phyloP scores from a whole-genome alignment of 2,888 invertebrate species.

The Baronia brevicornis region DNA sequence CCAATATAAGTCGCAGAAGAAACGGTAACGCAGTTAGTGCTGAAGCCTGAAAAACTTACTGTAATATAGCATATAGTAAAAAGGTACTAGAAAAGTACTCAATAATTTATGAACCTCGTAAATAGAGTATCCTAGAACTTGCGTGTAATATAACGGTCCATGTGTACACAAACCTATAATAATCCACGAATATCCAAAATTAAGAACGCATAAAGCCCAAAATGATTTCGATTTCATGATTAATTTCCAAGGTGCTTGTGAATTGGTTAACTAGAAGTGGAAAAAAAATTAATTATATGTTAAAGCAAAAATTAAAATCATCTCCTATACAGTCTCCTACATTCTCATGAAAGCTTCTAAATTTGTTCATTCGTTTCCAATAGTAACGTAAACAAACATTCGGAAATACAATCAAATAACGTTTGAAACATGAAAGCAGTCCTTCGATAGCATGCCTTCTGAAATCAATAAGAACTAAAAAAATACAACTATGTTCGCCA shows the following conservation, averaged over 20 bases:
- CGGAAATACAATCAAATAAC: too few relatives aligned
- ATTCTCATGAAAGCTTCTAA: neutral
- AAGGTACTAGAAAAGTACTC: neutral
- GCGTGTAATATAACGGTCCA: constrained; percentile 55
- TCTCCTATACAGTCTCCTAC: too few relatives aligned
- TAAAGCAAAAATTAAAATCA: too few relatives aligned
- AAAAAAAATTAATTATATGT: too few relatives aligned
- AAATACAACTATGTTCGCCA: too few relatives aligned
- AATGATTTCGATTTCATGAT: constrained; percentile 54
- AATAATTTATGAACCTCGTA: constrained; percentile 35
- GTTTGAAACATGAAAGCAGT: too few relatives aligned
- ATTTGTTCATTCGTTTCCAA: too few relatives aligned
- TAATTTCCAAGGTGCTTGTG: constrained; percentile 51
- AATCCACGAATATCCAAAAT: constrained; percentile 68
- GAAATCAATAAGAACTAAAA: too few relatives aligned
- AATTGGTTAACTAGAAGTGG: constrained; percentile 47
- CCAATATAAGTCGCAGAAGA: constrained; percentile 51
- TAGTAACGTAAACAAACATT: too few relatives aligned
- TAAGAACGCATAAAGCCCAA: constrained; percentile 58
- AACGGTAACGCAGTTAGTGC: constrained; percentile 59
- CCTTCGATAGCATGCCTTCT: too few relatives aligned
- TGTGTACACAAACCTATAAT: constrained; percentile 55
- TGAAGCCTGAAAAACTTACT: constrained; percentile 49
- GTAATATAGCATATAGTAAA: neutral
- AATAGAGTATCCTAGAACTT: constrained; percentile 42